phyloP scores from a whole-genome alignment of 2,888 invertebrate genomes.

The Teinopalpus imperialis region DNA sequence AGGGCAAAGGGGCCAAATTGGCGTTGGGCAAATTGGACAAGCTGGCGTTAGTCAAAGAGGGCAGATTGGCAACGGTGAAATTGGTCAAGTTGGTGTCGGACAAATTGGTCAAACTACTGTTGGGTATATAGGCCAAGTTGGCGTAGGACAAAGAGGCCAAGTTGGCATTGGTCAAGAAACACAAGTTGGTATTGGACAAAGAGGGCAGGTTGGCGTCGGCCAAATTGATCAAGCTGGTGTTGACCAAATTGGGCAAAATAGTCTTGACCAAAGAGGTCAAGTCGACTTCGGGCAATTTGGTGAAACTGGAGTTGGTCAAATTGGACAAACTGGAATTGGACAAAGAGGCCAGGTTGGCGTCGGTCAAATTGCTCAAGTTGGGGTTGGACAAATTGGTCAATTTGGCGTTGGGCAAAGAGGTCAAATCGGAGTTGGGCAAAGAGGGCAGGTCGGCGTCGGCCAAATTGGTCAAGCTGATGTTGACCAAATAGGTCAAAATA shows the following conservation, averaged over 20 bases:
- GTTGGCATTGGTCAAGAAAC: no score
- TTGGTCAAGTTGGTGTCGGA: constrained; percentile 31
- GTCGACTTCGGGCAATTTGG: constrained; percentile 29
- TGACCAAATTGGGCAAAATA: constrained; percentile 6
- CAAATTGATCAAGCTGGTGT: constrained; percentile 27
- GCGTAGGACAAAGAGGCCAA: constrained; percentile 28
- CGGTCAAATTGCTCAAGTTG: constrained; percentile 24
- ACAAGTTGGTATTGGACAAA: constrained; percentile 23
- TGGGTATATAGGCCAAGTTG: constrained; percentile 27
- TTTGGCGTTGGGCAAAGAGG: constrained; percentile 23
- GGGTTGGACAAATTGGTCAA: constrained; percentile 25
- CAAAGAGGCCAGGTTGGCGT: constrained; percentile 22
- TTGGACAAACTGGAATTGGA: constrained; percentile 23
- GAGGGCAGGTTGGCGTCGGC: constrained; percentile 27
- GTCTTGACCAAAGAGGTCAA: constrained; percentile 24
- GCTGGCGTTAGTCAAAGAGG: constrained; percentile 33
- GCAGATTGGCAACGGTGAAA: constrained; percentile 33
- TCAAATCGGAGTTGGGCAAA: constrained; percentile 14
- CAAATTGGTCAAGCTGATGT: constrained; percentile 19
- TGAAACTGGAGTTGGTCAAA: constrained; percentile 21
- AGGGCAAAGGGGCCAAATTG: constrained; percentile 22
- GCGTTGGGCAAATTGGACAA: constrained; percentile 31
- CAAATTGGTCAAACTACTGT: constrained; percentile 18
- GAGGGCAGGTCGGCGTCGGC: constrained; percentile 25
- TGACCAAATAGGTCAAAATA: constrained; percentile 7